Evolutionary conservation across 2,888 invertebrate genomes (phyloP).

Genomic region (Lasius fuliginosus): DNA sequence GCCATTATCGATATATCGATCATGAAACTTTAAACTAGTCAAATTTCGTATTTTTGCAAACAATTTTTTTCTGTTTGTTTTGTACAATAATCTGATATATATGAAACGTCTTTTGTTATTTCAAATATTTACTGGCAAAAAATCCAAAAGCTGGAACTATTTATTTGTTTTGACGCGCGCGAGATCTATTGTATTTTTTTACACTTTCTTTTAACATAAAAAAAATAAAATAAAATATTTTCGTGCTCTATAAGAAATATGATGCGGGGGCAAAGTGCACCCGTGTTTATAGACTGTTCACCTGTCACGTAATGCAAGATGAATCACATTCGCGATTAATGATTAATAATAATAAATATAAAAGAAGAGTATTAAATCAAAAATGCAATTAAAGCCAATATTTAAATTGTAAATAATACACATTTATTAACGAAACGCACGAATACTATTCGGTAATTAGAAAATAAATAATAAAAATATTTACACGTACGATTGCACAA

Average conservation of each 20-base stretch:
- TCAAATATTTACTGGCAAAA: neutral
- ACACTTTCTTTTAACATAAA: neutral
- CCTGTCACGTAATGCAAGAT: neutral
- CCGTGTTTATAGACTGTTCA: neutral
- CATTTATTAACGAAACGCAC: neutral
- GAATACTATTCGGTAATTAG: neutral
- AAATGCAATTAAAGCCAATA: neutral
- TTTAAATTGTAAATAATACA: neutral
- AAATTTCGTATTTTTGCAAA: neutral
- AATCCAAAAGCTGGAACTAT: neutral
- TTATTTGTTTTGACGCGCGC: neutral
- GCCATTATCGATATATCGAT: neutral
- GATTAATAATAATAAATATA: neutral
- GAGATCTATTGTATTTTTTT: neutral
- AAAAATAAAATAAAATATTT: neutral
- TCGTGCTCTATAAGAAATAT: neutral
- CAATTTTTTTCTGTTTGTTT: neutral
- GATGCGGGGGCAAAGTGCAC: slow-evolving; percentile 52
- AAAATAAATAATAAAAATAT: slow-evolving; percentile 1
- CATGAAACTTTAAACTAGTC: neutral
- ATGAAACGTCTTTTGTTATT: neutral
- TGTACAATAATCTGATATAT: neutral
- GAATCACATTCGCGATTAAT: neutral
- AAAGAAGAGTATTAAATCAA: neutral
- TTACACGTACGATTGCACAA: neutral